Base-by-base conservation (phyloP, 2,113 vertebrate genomes). In the Bungarus multicinctus region DNA sequence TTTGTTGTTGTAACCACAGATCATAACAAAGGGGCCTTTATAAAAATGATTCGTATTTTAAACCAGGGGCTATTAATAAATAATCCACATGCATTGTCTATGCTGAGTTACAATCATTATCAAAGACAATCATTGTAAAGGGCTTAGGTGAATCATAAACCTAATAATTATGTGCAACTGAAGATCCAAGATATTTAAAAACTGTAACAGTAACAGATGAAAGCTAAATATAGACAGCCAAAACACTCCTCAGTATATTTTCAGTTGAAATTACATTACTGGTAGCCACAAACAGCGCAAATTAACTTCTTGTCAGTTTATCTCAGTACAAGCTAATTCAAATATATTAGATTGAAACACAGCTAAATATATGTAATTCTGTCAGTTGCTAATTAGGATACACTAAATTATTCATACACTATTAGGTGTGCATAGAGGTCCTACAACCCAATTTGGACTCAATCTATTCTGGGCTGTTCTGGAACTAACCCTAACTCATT, bases 171-270 rank as follows among this genome's bases (percentile, higher is more conserved):
- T 85, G 86, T 45, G 30, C 55, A 95, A 93, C 94, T 93, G 54
- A 54, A 94, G 95, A 96, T 96, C 93, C 93, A 94, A 95, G 95
- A 94, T 88, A 94, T 96, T 95, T 94, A 96, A 93, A 95, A 96
- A 86, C 91, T 12, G 88, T 96, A 96, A 95, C 93, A 96, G 95
- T 93, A 96, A 60, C 96, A 97, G 96, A 95, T 94, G 94, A 96
- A 90, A 88, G 12, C 96, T 97, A 97, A 98, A 98, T 91, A 96
- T 94, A 97, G 95, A 95, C 94, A 97, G 97, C 60, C 95, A 95
- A 97, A 98, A 97, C 96, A 97, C 88, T 94, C 91, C 95, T 93
- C 94, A 95, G 94, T n/a, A 39, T 95, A 97, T 96, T 97, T 96
- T 96, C 94, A 96, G 95, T 96, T 95, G 96, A 97, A 97, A 93